Evolutionary conservation across 2,113 vertebrate species (phyloP), one percentile per base, ranked within the genome.

Genomic region (Marmota flaviventris): DNA sequence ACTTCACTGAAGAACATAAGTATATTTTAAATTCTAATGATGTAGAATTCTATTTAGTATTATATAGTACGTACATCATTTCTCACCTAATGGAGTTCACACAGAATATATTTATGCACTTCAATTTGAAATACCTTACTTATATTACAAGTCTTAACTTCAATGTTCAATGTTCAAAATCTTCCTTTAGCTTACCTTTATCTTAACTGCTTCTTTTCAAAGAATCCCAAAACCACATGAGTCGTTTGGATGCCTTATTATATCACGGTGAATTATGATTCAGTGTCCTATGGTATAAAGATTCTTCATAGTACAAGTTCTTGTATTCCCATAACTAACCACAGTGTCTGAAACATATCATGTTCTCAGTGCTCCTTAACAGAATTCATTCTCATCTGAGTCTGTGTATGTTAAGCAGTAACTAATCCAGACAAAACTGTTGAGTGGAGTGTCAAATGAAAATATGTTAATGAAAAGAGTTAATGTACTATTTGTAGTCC

Each of bases 141-240:
- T 22, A 72, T 51, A 76, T 78, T 86, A 85, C 39, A 69, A 76
- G 12, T 73, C 81, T 85, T 72, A 79, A 72, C 27, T 93, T 91
- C 9, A 42, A 2, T 42, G 13, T 61, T 45, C 53, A 53, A 63
- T 3, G 1, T 14, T 39, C 3, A 85, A 84, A 88, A 48, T 48
- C 34, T 91, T 65, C 13, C 1, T 25, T 84, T 58, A 73, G 34
- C 24, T 56, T 78, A 84, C 3, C 4, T 25, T 58, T 89, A 70
- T 67, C 48, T 65, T 93, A 91, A 67, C 7, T 85, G 2, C 32
- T 48, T 20, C 0, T 42, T 37, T 65, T 20, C 37, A 85, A 93
- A 69, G 5, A 11, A 63, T 63, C 5, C 5, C 37, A 51, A 90
- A 92, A 73, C 0, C 48, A n/a, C 42, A 2, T 69, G 2, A 42